Base-by-base conservation (phyloP, 2,113 vertebrate genomes). In the Otolemur garnettii region DNA sequence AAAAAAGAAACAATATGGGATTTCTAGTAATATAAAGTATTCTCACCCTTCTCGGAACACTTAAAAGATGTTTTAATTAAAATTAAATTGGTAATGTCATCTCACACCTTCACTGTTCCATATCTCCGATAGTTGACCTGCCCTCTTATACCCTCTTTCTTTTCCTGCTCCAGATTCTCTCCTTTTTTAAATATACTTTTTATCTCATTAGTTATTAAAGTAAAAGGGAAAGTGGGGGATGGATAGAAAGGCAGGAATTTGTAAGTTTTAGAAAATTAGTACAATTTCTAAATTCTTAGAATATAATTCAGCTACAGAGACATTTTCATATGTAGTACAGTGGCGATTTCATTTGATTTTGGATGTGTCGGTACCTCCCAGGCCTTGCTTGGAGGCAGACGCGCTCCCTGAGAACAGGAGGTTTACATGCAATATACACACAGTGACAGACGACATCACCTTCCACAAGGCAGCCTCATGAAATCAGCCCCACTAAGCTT, bases 211-310 rank as follows among this genome's bases (percentile, higher is more conserved):
- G 19, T 69, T 95, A 93, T 71, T 87, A 75, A 21, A 53, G 8
- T 72, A 82, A 87, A 81, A 86, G 10, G 7, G 26, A 35, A 92
- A 60, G 18, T 22, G 1, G 7, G 68, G 0, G 19, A 22, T 24
- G 55, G 42, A 91, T 22, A 86, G 38, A 96, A 87, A 94, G 38
- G 19, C n/a, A 87, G 33, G 22, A 78, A 14, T 82, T 35, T 60
- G 15, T 86, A 81, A 35, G 19, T 87, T 97, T 85, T 5, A 77
- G 60, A 71, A 72, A 94, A 94, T 28, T 50, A 82, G 5, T 22
- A 13, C 4, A 12, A 50, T 75, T 95, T 78, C 38, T 64, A 69
- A 82, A 59, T 72, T 90, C 62, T 91, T 33, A 45, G 28, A 33
- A 0, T 72, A 22, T 5, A 82, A 64, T 28, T 45, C 7, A 26